Conservation (phyloP, 2,888 invertebrate species). For the Rhyacophila evoluta region DNA sequence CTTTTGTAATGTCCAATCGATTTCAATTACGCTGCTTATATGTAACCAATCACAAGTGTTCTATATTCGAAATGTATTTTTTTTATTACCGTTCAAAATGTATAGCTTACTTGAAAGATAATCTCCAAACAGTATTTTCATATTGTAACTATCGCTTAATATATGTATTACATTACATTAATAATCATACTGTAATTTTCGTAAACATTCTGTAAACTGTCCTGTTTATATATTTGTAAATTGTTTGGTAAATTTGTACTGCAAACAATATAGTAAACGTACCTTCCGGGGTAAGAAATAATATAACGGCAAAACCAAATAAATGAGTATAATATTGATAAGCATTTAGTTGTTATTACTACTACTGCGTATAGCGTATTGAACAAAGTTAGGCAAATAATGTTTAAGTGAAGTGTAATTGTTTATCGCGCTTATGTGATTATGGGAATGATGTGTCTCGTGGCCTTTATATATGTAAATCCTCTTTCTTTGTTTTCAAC, state of each 20-base stretch:
- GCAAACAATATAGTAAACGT: conserved; percentile 25
- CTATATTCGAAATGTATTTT: background rate
- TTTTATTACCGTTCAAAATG: background rate
- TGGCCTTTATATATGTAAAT: conserved; percentile 52
- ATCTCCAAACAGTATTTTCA: conserved; percentile 17
- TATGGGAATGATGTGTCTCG: conserved; percentile 53
- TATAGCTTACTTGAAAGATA: background rate
- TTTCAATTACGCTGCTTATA: background rate
- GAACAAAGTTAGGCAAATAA: conserved; percentile 25
- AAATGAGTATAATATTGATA: conserved; percentile 26
- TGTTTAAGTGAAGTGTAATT: conserved; percentile 35
- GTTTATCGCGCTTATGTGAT: conserved; percentile 51
- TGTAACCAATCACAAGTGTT: background rate
- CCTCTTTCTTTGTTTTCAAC: conserved; percentile 30
- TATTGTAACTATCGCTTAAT: background rate
- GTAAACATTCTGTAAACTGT: background rate
- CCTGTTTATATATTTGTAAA: conserved; percentile 46
- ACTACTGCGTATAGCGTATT: background rate
- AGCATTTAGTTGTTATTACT: conserved; percentile 11
- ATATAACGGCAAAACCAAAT: conserved; percentile 36
- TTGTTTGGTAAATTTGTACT: conserved; percentile 34
- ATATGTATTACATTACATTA: background rate
- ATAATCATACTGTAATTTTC: conserved; percentile 11
- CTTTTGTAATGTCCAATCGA: background rate
- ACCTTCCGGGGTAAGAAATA: conserved; percentile 32